These are phyloP conservation scores for Chanos chanos DNA, from an alignment of 2,797 vertebrate genomes.

Conservation along the genomic window DNA sequence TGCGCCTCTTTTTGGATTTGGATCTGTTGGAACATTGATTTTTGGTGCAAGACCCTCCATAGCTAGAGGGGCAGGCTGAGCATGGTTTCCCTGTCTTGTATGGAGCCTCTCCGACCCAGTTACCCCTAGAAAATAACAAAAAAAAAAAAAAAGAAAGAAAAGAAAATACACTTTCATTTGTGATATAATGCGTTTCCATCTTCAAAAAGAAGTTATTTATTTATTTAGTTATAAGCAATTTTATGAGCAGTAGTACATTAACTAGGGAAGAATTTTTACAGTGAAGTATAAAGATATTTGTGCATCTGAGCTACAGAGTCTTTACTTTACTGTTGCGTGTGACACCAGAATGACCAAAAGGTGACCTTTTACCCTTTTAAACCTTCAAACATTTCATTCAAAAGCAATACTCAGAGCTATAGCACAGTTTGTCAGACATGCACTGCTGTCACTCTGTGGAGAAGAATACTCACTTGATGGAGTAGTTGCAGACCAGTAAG, in stretches of 20 bases:
- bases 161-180: too few species aligned
- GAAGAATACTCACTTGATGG: conserved; percentile 78
- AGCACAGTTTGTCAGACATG: too few species aligned
- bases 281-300: not conserved
- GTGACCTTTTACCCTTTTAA: too few species aligned
- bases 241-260: too few species aligned
- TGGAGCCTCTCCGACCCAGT: conserved; percentile 84
- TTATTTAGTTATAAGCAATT: too few species aligned
- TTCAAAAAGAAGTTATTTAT: too few species aligned
- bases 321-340: too few species aligned
- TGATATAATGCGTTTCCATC: too few species aligned
- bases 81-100: conserved; percentile 81
- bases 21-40: conserved; percentile 77
- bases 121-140: conserved; percentile 72
- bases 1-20: conserved; percentile 63
- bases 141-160: not conserved
- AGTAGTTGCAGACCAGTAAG: conserved; percentile 88
- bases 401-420: too few species aligned
- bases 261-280: not conserved
- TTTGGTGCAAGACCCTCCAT: conserved; percentile 76
- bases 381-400: too few species aligned
- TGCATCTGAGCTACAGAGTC: too few species aligned
- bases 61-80: conserved; percentile 80
- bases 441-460: not conserved
- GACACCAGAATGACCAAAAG: too few species aligned